phyloP scores from a whole-genome alignment of 1,140 invertebrate genomes.

The Hyphantria cunea region DNA sequence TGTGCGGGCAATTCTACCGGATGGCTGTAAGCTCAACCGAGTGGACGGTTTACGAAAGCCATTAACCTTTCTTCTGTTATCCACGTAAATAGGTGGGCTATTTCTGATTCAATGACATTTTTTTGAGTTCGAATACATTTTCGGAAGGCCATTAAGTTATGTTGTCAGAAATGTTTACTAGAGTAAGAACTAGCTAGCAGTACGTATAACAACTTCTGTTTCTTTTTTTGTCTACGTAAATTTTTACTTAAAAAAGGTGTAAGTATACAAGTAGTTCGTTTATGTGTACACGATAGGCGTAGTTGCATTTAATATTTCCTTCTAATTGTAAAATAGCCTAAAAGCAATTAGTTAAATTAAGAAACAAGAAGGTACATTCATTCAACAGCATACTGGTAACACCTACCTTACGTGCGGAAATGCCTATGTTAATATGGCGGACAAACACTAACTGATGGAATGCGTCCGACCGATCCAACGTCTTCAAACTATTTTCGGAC shows the following conservation, averaged over 20 bases:
- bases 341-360: background rate
- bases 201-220: background rate
- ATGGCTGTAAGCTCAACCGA: slow-evolving; percentile 11
- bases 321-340: background rate
- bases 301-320: background rate
- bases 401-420: slow-evolving; percentile 19
- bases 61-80: slow-evolving; percentile 25
- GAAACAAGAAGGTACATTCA: slow-evolving; percentile 16
- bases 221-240: background rate
- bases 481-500: slow-evolving; percentile 26
- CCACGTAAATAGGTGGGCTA: slow-evolving; percentile 19
- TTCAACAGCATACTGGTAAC: slow-evolving; percentile 3
- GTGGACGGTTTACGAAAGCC: slow-evolving; percentile 26
- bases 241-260: too few relatives aligned
- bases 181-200: background rate
- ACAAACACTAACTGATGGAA: slow-evolving; percentile 24
- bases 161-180: background rate
- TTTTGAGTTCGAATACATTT: slow-evolving; percentile 5
- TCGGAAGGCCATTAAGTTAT: slow-evolving; percentile 6
- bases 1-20: slow-evolving; percentile 22
- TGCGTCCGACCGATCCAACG: slow-evolving; percentile 18
- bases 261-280: background rate
- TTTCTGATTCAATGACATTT: slow-evolving; percentile 23
- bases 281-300: background rate
- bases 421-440: slow-evolving; percentile 28